Evolutionary conservation across 2,797 vertebrate species (phyloP).

Genomic region (Melanotaenia parkinsoni): DNA sequence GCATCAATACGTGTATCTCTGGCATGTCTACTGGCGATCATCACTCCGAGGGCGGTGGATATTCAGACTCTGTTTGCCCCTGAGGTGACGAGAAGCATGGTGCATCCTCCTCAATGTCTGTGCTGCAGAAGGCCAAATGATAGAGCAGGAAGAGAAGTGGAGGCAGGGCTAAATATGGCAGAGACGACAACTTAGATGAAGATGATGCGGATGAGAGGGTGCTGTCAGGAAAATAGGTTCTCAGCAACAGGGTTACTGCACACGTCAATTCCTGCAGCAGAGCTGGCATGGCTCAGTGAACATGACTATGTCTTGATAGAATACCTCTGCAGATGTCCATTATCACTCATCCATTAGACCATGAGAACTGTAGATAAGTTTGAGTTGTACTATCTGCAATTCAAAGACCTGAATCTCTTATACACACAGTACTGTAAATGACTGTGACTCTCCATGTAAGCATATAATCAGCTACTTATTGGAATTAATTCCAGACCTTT

Average conservation of each 20-base stretch:
- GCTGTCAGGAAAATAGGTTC: constrained; percentile 26
- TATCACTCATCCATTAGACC: constrained; percentile 9
- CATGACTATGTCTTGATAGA: constrained; percentile 29
- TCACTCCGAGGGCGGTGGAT: constrained; percentile 17
- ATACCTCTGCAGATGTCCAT: constrained; percentile 31
- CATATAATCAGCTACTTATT: constrained; percentile 15
- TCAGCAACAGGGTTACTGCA: constrained; percentile 12
- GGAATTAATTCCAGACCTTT: constrained; percentile 7
- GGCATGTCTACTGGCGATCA: constrained; percentile 24
- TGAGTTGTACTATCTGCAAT: not conserved
- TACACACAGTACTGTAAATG: not conserved
- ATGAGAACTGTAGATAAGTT: not conserved
- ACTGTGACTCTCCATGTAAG: constrained; percentile 22
- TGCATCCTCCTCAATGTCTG: constrained; percentile 46
- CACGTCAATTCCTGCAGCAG: constrained; percentile 23
- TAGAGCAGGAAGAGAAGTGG: not conserved
- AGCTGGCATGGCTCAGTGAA: constrained; percentile 35
- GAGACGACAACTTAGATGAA: constrained; percentile 23
- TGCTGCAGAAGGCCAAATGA: constrained; percentile 23
- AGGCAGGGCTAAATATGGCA: constrained; percentile 9
- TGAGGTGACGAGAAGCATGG: constrained; percentile 19
- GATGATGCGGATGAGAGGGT: constrained; percentile 17
- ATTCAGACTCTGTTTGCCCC: constrained; percentile 30
- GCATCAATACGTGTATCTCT: constrained; percentile 23
- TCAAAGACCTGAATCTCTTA: constrained; percentile 1